Evolutionary conservation across 1,140 invertebrate genomes (phyloP), one percentile per base, ranked within the genome.

Genomic region (Lordiphosa collinella): DNA sequence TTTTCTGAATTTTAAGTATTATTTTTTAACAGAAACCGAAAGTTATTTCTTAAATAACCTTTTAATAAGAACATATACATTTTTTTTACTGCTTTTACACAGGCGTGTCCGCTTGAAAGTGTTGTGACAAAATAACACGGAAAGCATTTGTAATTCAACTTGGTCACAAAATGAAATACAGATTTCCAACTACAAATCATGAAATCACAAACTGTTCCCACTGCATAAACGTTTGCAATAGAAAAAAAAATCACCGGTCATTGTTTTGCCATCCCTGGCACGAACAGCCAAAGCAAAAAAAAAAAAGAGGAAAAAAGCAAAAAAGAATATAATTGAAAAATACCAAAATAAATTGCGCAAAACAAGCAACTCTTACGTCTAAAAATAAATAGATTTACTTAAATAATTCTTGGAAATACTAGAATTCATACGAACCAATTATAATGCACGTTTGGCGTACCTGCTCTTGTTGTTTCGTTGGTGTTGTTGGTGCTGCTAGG

Each of bases 291-390:
- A 35, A 58, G 16, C 41, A 65, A 60, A 29, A 52, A 40, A 25
- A 75, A 56, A 75, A 59, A 50, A 53, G 51, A 32, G 55, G 55
- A 35, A 53, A 9, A n/a, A 8, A 40, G 59, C 67, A 80, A 80
- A 75, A 35, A 52, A 8, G 9, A 10, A 40, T 59, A 75, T 79
- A 80, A 75, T 74, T 80, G 47, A 74, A 70, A 40, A 66, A 74
- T 72, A 80, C 53, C 69, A 60, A 79, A 79, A 78, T 78, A 78
- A 78, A 73, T 78, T 75, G 36, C 46, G 37, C 43, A 78, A 76
- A 71, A 47, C 34, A 47, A 52, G 32, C 34, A 59, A 50, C 38
- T 66, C 46, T 63, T 46, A 55, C 41, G 61, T 40, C 75, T 80
- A 80, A 62, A 82, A 82, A 80, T 80, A 80, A 80, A 67, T 40